Base-by-base conservation (phyloP, 2,888 invertebrate genomes). In the Standfussiana lucernea region DNA sequence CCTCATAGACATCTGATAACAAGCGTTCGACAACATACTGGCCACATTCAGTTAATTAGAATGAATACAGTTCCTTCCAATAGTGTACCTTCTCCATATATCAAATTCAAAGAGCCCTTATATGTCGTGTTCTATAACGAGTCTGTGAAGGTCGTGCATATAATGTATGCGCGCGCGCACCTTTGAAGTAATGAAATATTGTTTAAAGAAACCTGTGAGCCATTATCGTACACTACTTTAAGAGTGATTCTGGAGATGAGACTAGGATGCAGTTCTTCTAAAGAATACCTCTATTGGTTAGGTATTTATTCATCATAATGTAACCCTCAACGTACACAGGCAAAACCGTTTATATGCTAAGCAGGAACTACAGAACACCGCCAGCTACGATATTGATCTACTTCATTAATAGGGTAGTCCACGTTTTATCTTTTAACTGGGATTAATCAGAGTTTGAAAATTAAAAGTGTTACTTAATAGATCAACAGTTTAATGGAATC, bases 151-250 rank as follows among this genome's bases (percentile, higher is more conserved):
- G 37, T 40, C 56, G 47, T 15, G 67, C 71, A 71, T n/a, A n/a
- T n/a, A n/a, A n/a, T n/a, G 47, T 5, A 7, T 68, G 70, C 56
- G 24, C 53, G 11, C 50, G 62, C 42, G 37, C 56, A n/a, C 35
- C 42, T 65, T 53, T 69, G 79, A 65, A 45, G 56, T 80, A 62
- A 84, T 84, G 75, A 66, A 40, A 56, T 37, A 35, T 72, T 80
- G 53, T 50, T 66, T 69, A 65, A 56, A 10, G 40, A 70, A 42
- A 53, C 42, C 70, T 56, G 62, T 42, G 32, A 83, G 53, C n/a
- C 18, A 15, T 21, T 56, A 56, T 21, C 28, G 71, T 61, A 47
- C 28, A 66, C 61, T 47, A 56, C 53, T 50, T 61, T 24, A 24
- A 59, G 35, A 47, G 18, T 4, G 8, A 53, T 2, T 35, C 15